These are phyloP conservation scores for Xenopus borealis DNA, from an alignment of 2,113 vertebrate genomes.

Conservation along the genomic window DNA sequence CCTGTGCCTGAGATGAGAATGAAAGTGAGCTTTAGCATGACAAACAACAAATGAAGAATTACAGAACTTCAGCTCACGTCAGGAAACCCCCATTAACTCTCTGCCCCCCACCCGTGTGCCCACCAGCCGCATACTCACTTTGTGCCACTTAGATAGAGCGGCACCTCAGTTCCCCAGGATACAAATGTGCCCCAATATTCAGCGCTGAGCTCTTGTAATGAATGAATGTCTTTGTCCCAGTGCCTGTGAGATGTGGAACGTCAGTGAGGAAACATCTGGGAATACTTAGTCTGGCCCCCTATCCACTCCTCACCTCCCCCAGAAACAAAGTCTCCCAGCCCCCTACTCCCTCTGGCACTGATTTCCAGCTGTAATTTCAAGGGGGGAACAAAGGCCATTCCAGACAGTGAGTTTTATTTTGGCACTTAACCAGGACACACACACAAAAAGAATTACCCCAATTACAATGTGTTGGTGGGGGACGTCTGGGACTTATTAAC, in stretches of 20 bases:
- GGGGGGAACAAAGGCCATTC: constrained; percentile 16
- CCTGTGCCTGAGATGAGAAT: too few species aligned
- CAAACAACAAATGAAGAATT: too few species aligned
- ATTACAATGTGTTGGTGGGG: neutral
- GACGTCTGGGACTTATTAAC: too few species aligned
- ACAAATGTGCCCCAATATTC: neutral
- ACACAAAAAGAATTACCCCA: neutral
- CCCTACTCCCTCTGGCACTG: neutral
- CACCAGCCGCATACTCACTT: too few species aligned
- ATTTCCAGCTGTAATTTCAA: neutral
- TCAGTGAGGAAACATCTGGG: constrained; percentile 36
- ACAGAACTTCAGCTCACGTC: too few species aligned
- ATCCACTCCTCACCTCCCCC: neutral
- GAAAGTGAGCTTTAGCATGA: too few species aligned
- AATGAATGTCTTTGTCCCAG: constrained; percentile 30
- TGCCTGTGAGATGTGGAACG: neutral
- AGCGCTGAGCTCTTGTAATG: neutral
- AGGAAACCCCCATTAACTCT: too few species aligned
- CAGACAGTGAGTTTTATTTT: constrained; percentile 26
- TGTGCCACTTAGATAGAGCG: too few species aligned
- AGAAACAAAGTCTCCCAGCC: constrained; percentile 5
- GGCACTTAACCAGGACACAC: neutral
- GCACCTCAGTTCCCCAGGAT: neutral
- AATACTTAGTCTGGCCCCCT: constrained; percentile 13
- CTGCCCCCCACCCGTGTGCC: too few species aligned